A percentile compares a stretch with the other conserved stretches of the same genome.
phyloP scores from a whole-genome alignment of 2,113 vertebrate genomes.

The Cochlearius cochlearius region DNA sequence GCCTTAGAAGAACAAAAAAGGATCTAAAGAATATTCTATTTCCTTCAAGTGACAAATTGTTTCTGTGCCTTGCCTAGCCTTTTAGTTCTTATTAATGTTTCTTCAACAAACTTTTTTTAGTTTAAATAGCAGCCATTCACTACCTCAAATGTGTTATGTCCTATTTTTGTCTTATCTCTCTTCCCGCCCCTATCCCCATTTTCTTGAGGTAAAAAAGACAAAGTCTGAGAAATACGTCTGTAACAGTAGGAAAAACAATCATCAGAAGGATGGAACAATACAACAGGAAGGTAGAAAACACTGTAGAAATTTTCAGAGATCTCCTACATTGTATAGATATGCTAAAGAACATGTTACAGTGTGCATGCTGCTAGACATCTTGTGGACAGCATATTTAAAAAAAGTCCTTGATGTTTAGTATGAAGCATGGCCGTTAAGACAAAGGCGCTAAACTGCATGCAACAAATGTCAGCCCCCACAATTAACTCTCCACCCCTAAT shows the following conservation, averaged over 20 bases:
- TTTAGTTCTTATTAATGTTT: background rate
- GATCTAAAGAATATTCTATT: background rate
- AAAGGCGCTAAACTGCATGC: background rate
- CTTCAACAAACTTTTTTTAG: background rate
- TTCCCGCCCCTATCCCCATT: background rate
- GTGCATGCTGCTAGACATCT: background rate
- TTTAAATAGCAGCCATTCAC: background rate
- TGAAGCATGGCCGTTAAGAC: background rate
- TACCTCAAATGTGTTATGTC: background rate
- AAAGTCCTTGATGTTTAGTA: background rate
- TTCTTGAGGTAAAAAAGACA: background rate
- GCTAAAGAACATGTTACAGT: background rate
- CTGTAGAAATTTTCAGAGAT: background rate
- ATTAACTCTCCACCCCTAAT: background rate
- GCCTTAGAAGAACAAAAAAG: background rate
- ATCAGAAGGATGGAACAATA: background rate
- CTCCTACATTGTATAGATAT: background rate
- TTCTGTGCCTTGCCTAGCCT: background rate
- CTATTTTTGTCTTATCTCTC: background rate
- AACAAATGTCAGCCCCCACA: background rate
- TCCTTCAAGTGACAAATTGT: background rate
- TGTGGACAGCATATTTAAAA: background rate
- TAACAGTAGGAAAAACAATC: background rate
- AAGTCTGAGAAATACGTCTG: background rate
- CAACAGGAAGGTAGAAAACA: background rate